These are phyloP conservation scores for Andrena praecox DNA, from an alignment of 2,888 invertebrate species.

Conservation along the genomic window DNA sequence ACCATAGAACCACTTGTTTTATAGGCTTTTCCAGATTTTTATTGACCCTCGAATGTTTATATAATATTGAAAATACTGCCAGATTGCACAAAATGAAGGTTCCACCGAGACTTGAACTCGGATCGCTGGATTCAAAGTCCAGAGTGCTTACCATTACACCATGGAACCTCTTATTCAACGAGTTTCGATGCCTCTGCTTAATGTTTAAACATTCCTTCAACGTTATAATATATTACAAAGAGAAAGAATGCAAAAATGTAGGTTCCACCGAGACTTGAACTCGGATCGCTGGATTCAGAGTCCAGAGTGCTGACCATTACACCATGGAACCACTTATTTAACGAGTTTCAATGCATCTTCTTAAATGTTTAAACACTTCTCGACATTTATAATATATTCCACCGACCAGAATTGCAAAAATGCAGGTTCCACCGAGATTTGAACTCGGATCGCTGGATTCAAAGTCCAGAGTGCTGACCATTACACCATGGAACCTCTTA, in stretches of 20 bases:
- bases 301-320: constrained; percentile 88
- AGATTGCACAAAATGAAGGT: constrained; percentile 83
- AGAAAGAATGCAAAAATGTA: constrained; percentile 64
- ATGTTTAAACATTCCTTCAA: neutral
- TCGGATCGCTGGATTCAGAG: constrained; percentile 92
- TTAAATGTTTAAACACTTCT: too few species aligned
- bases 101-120: constrained; percentile 92
- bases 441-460: constrained; percentile 93
- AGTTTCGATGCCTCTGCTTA: neutral
- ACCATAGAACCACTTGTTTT: constrained; percentile 87
- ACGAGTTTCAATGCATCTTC: too few species aligned
- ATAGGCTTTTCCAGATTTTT: neutral
- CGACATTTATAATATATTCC: too few species aligned
- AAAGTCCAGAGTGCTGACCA: constrained; percentile 92
- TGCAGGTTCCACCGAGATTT: constrained; percentile 87
- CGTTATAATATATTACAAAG: neutral
- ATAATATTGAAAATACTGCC: neutral
- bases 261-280: constrained; percentile 92
- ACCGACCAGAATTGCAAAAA: too few species aligned
- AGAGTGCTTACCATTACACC: constrained; percentile 88
- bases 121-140: constrained; percentile 93
- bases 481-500: constrained; percentile 89
- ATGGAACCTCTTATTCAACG: constrained; percentile 86
- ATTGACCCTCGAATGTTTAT: neutral
- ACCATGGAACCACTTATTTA: constrained; percentile 87